Percentiles rank a stretch among this genome's conserved stretches.
Evolutionary conservation across 1,140 invertebrate species (phyloP).

Genomic region (Drosophila bifasciata): DNA sequence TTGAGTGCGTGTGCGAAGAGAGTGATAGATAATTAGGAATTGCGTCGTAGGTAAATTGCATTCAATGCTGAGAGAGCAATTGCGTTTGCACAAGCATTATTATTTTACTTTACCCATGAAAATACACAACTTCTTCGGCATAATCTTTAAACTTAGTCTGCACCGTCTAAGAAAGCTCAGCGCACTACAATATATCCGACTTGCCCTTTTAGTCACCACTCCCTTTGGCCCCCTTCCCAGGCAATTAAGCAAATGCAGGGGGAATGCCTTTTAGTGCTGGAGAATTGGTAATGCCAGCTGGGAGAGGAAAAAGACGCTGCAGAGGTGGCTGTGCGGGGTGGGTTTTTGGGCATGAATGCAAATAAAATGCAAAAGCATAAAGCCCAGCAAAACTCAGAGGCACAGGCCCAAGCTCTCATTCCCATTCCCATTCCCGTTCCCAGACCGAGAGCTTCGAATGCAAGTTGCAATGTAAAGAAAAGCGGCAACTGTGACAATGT

Average conservation of each 20-base stretch:
- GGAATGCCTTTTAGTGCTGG: slow-evolving; percentile 34
- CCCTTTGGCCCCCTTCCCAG: slow-evolving; percentile 26
- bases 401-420: slow-evolving; percentile 16
- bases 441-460: slow-evolving; percentile 58
- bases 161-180: no score
- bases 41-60: no score
- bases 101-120: no score
- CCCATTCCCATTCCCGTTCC: no score
- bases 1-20: no score
- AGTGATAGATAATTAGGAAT: no score
- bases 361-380: slow-evolving; percentile 80
- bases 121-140: no score
- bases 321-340: slow-evolving; percentile 2
- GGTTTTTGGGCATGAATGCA: slow-evolving; percentile 36
- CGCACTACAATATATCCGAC: no score
- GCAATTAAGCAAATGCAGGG: slow-evolving; percentile 71
- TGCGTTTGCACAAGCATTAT: no score
- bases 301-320: background rate
- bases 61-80: no score
- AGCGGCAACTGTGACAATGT: slow-evolving; percentile 80
- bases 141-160: no score
- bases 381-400: slow-evolving; percentile 29
- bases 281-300: slow-evolving; percentile 9
- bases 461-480: slow-evolving; percentile 64
- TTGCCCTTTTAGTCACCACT: background rate